Percentiles rank a stretch among this genome's conserved stretches.
Evolutionary conservation across 2,797 vertebrate genomes (phyloP).

Genomic region (Ictinia mississippiensis): DNA sequence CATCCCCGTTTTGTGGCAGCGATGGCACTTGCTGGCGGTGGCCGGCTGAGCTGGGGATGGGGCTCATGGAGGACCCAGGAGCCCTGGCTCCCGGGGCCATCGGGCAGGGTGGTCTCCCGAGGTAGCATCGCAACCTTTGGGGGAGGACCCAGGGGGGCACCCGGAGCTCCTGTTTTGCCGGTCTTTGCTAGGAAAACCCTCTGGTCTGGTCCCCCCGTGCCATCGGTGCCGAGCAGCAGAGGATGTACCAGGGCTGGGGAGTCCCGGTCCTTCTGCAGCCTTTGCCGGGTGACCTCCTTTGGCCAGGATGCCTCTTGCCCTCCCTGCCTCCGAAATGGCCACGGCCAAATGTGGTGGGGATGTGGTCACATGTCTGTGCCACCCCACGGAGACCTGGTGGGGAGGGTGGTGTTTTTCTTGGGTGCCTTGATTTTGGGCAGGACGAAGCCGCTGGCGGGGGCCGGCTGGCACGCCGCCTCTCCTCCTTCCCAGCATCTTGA

Average conservation of each 20-base stretch:
- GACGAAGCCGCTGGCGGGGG: background rate
- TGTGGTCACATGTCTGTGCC: background rate
- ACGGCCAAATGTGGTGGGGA: background rate
- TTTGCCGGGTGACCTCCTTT: background rate
- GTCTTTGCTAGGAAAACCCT: background rate
- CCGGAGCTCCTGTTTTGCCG: background rate
- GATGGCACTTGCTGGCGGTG: background rate
- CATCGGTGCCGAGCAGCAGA: accelerated
- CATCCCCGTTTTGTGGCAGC: background rate
- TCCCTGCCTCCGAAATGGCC: background rate
- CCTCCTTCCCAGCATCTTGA: slow-evolving; percentile 48
- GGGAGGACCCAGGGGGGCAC: background rate
- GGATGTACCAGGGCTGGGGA: background rate
- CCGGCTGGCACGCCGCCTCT: background rate
- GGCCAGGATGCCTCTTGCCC: background rate
- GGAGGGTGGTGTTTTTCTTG: background rate
- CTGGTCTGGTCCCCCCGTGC: background rate
- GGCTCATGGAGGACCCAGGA: background rate
- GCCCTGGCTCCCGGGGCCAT: background rate
- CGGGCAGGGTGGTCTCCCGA: background rate
- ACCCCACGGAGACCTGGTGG: background rate
- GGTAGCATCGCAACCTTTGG: background rate
- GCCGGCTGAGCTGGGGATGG: background rate
- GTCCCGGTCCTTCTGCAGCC: background rate
- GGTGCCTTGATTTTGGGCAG: background rate